phyloP scores from a whole-genome alignment of 2,113 vertebrate species.

The Ageneiosus marmoratus region DNA sequence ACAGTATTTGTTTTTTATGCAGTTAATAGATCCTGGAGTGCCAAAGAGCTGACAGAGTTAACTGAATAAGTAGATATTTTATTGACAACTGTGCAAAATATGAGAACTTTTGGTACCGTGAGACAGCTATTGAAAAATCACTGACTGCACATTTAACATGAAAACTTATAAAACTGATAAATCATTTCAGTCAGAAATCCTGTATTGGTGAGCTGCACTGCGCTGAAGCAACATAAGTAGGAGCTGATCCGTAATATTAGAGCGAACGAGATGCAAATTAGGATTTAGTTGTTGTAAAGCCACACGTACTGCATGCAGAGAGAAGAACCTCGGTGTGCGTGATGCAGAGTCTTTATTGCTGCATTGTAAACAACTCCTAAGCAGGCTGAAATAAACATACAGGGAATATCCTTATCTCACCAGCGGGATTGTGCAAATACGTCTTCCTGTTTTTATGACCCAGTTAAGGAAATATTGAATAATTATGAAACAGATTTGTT shows the following conservation, averaged over 20 bases:
- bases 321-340: neutral
- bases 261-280: neutral
- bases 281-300: neutral
- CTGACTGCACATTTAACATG: neutral
- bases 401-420: neutral
- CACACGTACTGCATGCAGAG: neutral
- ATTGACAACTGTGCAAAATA: neutral
- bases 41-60: neutral
- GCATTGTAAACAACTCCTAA: neutral
- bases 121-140: neutral
- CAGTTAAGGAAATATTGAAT: slow-evolving; percentile 14
- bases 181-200: neutral
- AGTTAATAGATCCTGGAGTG: neutral
- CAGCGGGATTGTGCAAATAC: neutral
- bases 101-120: neutral
- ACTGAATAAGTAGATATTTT: neutral
- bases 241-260: neutral
- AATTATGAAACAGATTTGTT: neutral
- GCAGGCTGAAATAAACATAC: neutral
- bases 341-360: neutral
- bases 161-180: neutral
- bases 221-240: neutral
- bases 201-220: no score
- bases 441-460: neutral
- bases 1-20: neutral